Base-by-base conservation (phyloP, 1,140 invertebrate species). In the Bombus picipes region DNA sequence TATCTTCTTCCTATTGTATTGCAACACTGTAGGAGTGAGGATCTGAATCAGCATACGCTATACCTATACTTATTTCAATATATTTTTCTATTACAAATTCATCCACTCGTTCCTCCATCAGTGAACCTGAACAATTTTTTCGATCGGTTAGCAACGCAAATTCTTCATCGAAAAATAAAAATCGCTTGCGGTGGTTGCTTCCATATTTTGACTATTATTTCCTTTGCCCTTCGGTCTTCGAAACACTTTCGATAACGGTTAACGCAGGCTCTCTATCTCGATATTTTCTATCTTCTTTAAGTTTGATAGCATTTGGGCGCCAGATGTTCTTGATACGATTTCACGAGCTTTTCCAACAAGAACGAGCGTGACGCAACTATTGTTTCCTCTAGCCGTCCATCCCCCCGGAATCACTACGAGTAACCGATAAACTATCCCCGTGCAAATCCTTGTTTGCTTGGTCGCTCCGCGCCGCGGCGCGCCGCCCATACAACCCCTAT, bases 381-480 rank as follows among this genome's bases (percentile, higher is more conserved):
- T n/a, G 59, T 62, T n/a, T 62, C 59, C n/a, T 9, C 22, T 66
- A 18, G 65, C 13, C 65, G n/a, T 32, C 6, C n/a, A 66, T 32
- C 15, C 15, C 15, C 6, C 0, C n/a, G 15, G 15, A 66, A 37
- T 18, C 32, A 73, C 72, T 47, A 73, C 28, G 5, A n/a, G 41
- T 28, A 81, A 81, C 77, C 81, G 72, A 73, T 73, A 59, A 72
- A 72, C 78, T 73, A 89, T 59, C n/a, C 59, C 57, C 22, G 39
- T 47, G 72, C 37, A 77, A 66, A 68, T 70, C 66, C 66, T 68
- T 9, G 66, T 22, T 68, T 22, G 59, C 59, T 12, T 62, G 28
- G 59, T 28, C 10, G 59, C 59, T 28, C 66, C 18, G 15, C 65
- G 15, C 15, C 15, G 39, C 43, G 43, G 0, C 43, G 47, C 15